phyloP scores from a whole-genome alignment of 2,797 vertebrate species.

The Holocentrus rufus region DNA sequence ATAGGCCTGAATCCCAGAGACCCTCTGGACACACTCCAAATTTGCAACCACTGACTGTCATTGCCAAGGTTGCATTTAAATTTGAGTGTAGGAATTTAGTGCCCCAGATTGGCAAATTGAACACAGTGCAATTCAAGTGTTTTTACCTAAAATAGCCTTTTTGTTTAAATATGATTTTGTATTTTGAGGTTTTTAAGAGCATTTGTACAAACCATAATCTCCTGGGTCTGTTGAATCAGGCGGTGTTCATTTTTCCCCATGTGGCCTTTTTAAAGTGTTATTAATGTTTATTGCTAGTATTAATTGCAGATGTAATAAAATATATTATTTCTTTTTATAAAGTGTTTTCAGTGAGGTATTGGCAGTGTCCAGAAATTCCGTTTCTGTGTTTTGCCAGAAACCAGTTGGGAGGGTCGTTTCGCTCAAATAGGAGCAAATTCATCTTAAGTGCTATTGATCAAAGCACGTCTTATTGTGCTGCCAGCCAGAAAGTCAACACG shows the following conservation, averaged over 20 bases:
- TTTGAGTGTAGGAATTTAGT: slow-evolving; percentile 37
- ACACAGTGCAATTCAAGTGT: neutral
- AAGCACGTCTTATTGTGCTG: neutral
- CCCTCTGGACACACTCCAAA: slow-evolving; percentile 59
- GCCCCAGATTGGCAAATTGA: slow-evolving; percentile 12
- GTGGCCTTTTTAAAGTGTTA: neutral
- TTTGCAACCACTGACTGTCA: slow-evolving; percentile 34
- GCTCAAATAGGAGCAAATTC: neutral
- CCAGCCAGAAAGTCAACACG: neutral
- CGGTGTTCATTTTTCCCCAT: slow-evolving; percentile 8
- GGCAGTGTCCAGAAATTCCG: too few relatives aligned
- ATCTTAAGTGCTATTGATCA: neutral
- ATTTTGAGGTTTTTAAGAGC: slow-evolving; percentile 2
- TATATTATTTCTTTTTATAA: neutral
- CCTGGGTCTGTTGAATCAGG: neutral
- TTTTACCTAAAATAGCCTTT: neutral
- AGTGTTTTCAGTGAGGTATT: neutral
- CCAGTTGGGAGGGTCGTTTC: too few relatives aligned
- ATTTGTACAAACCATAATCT: neutral
- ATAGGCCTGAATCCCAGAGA: slow-evolving; percentile 49
- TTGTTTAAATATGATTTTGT: neutral
- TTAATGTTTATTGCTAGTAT: neutral
- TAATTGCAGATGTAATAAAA: neutral
- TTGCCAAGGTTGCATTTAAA: slow-evolving; percentile 47
- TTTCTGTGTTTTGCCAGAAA: too few relatives aligned